Base-by-base conservation (phyloP, 2,888 invertebrate genomes). In the Girardia tigrina region DNA sequence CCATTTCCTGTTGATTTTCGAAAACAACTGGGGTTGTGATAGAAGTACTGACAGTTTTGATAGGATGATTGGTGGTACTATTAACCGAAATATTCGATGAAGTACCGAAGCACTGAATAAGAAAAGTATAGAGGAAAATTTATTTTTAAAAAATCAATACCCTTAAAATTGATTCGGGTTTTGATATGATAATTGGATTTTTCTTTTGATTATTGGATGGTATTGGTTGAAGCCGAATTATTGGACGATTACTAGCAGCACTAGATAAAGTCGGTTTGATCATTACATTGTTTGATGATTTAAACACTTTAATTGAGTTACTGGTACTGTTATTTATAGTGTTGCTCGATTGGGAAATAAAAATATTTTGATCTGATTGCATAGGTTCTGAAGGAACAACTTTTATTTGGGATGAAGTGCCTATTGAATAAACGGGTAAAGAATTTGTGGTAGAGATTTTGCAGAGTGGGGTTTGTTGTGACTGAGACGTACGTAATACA, bases 151-250 rank as follows among this genome's bases (percentile, higher is more conserved):
- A 36, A 36, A 12, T 36, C 8, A 12, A 8, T 36, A 36, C 36
- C 16, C 36, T 8, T 12, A 36, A 12, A 36, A 36, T 12, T 36
- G 36, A 36, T 36, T 36, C 36, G 36, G 36, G 16, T 56, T 56
- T 56, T 56, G 56, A 56, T 56, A 56, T 56, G 56, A 56, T 56
- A 56, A 56, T 56, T n/a, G 56, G 23, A 56, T 56, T 56, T 56
- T 56, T 56, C 56, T 56, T 56, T 16, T 56, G 56, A 56, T 56
- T 56, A 23, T 4, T 56, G 6, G 56, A 56, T 20, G 56, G 56
- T 56, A 56, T 56, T 16, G 56, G 56, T 56, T 56, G 56, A n/a
- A 56, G n/a, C 23, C 56, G n/a, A 20, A 56, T 56, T 8, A 56
- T 56, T 56, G 56, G 56, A 8, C 56, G 56, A 56, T 56, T 56